phyloP scores from a whole-genome alignment of 2,797 vertebrate genomes.

The Tangara arthus region DNA sequence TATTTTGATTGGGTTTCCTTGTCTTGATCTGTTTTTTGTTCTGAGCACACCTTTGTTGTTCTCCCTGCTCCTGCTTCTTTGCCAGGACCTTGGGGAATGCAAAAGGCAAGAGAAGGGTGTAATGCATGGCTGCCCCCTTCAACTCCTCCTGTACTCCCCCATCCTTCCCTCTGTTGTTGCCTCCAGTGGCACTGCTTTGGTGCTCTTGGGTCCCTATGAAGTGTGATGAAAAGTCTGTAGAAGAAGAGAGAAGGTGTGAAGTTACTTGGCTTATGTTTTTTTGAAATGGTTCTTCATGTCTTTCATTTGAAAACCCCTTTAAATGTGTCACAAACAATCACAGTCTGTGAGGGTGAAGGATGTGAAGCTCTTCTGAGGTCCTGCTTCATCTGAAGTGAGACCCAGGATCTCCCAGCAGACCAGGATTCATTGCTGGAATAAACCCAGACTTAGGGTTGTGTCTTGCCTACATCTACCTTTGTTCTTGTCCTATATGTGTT shows the following conservation, averaged over 20 bases:
- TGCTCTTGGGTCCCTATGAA: not conserved
- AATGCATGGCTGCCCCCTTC: constrained; percentile 59
- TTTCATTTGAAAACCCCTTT: not conserved
- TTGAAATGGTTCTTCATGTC: not conserved
- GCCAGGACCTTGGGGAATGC: constrained; percentile 28
- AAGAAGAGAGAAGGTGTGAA: not conserved
- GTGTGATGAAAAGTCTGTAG: not conserved
- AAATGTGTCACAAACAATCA: not conserved
- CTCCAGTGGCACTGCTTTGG: constrained; percentile 32
- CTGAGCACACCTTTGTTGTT: constrained; percentile 41
- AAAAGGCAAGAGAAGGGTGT: constrained; percentile 46
- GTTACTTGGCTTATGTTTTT: not conserved
- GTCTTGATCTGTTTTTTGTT: constrained; percentile 34
- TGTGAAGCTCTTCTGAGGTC: constrained; percentile 3
- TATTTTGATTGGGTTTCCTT: constrained; percentile 31
- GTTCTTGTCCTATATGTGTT: not conserved
- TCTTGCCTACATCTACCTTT: not conserved
- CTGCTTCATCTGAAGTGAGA: not conserved
- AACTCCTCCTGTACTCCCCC: not conserved
- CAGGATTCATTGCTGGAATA: not conserved
- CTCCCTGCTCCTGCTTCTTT: not conserved
- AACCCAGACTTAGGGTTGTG: not conserved
- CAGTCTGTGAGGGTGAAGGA: not conserved
- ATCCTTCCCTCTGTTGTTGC: not conserved
- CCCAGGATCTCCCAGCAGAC: not conserved